Evolutionary conservation across 2,113 vertebrate genomes (phyloP).

Genomic region (Scalopus aquaticus): DNA sequence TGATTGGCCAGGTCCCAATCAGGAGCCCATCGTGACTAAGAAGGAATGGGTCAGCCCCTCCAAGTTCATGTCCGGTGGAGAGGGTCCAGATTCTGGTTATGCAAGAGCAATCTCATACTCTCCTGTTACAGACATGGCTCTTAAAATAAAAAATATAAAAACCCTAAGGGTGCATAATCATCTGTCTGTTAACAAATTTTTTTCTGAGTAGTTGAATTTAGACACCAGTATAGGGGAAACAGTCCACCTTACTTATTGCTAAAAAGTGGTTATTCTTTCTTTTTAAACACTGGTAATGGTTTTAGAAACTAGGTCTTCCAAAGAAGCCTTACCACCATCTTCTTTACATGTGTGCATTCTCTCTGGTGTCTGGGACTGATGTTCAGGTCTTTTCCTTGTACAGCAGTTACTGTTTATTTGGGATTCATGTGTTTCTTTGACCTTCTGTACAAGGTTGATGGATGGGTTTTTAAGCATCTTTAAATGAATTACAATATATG

Average conservation of each 20-base stretch:
- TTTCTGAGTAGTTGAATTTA: conserved; percentile 28
- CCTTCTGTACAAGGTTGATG: conserved; percentile 81
- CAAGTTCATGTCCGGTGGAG: neutral
- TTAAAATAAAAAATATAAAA: neutral
- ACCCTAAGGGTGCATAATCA: neutral
- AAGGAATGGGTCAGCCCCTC: neutral
- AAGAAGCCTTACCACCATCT: neutral
- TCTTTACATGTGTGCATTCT: conserved; percentile 11
- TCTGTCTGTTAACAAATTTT: neutral
- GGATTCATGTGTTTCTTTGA: conserved; percentile 78
- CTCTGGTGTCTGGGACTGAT: neutral
- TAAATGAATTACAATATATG: conserved; percentile 86
- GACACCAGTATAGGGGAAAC: neutral
- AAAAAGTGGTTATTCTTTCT: neutral
- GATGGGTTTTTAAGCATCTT: conserved; percentile 84
- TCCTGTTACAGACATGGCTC: neutral
- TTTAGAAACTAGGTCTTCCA: conserved; percentile 19
- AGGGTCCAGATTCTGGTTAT: no score
- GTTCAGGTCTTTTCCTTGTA: conserved; percentile 57
- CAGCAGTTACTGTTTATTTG: conserved; percentile 63
- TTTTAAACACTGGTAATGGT: neutral
- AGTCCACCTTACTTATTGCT: neutral
- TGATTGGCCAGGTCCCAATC: neutral
- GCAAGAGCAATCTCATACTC: neutral
- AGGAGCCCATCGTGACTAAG: neutral